phyloP scores from a whole-genome alignment of 2,888 invertebrate species.

The Acanthosepion pharaonis region DNA sequence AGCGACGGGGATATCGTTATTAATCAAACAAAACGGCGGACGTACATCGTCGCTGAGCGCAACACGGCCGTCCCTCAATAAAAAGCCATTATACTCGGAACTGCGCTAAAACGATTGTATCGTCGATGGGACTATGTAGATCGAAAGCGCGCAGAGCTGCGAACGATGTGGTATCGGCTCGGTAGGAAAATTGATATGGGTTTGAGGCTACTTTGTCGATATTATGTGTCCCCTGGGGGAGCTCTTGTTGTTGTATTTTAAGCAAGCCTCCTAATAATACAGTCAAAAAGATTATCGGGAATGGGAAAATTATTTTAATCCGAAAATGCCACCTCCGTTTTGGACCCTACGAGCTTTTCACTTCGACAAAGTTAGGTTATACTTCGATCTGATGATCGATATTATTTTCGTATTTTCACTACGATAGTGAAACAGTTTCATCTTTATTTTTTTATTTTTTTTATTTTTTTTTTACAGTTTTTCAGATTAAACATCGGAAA shows the following conservation, averaged over 20 bases:
- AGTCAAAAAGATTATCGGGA: no score
- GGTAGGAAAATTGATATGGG: background rate
- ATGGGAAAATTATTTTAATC: no score
- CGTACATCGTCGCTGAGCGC: background rate
- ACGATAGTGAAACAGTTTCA: no score
- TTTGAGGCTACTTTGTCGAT: background rate
- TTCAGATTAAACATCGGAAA: no score
- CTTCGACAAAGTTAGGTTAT: no score
- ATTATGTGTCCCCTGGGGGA: background rate
- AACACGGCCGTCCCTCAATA: slow-evolving; percentile 21
- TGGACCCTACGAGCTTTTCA: no score
- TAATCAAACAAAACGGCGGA: background rate
- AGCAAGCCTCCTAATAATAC: background rate
- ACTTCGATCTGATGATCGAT: no score
- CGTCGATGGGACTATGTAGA: background rate
- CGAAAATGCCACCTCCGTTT: no score
- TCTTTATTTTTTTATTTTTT: no score
- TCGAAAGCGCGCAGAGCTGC: background rate
- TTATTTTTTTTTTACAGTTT: no score
- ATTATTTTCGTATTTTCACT: no score
- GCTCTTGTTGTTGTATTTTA: background rate
- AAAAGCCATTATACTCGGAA: background rate
- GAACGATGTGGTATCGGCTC: background rate
- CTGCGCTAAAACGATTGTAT: background rate
- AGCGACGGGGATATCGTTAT: background rate